phyloP scores from a whole-genome alignment of 2,797 vertebrate species.

The Rousettus madagascariensis region DNA sequence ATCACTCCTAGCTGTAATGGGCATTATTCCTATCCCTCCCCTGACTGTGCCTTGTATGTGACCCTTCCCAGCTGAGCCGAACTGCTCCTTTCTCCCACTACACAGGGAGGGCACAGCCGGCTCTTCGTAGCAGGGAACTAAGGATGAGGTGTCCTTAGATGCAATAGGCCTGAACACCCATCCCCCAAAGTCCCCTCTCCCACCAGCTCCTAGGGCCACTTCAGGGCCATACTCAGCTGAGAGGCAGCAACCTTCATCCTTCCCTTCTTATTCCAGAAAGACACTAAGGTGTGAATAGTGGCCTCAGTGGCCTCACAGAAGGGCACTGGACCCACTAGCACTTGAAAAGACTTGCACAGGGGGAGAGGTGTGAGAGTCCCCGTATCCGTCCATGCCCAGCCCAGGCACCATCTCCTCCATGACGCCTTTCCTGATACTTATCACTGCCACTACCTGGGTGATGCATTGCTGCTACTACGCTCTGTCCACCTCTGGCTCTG shows the following conservation, averaged over 20 bases:
- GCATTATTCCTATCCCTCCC: background rate
- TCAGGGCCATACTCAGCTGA: background rate
- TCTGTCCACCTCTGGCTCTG: background rate
- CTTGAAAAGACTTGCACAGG: background rate
- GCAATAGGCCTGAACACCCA: background rate
- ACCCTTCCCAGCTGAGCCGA: background rate
- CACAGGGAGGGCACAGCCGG: accelerated
- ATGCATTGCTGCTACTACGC: background rate
- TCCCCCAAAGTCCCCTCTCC: background rate
- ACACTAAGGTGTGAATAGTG: background rate
- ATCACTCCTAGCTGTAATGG: background rate
- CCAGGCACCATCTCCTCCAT: background rate
- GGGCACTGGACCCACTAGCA: background rate
- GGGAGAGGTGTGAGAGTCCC: background rate
- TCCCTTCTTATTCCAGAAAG: background rate
- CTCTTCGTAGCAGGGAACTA: background rate
- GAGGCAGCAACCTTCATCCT: background rate
- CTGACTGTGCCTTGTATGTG: background rate
- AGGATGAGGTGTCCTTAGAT: background rate
- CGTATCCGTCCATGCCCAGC: background rate
- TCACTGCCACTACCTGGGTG: background rate
- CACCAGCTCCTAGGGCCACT: background rate
- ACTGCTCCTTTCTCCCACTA: background rate
- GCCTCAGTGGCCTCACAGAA: too few relatives aligned
- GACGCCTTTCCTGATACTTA: background rate